Conservation (phyloP, 2,888 invertebrate genomes). For the Spatulosminthurus flaviceps region DNA sequence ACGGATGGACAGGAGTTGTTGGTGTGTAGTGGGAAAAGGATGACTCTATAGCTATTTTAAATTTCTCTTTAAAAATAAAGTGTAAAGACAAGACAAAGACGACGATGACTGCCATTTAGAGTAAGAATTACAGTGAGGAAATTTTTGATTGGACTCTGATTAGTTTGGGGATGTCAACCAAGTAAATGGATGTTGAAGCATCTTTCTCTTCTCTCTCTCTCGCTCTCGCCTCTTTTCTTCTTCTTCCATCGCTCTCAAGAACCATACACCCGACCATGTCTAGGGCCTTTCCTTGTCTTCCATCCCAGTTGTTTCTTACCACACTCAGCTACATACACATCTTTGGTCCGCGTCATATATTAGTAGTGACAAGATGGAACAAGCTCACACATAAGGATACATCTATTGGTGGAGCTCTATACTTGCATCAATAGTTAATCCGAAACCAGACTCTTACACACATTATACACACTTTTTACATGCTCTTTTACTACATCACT, state of each 20-base stretch:
- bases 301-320: neutral
- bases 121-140: constrained; percentile 37
- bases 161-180: constrained; percentile 57
- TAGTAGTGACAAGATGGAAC: constrained; percentile 36
- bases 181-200: constrained; percentile 56
- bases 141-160: constrained; percentile 58
- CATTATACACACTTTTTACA: neutral
- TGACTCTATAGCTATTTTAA: constrained; percentile 4
- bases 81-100: constrained; percentile 14
- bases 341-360: constrained; percentile 40
- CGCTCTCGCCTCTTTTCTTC: neutral
- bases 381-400: constrained; percentile 1
- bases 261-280: neutral
- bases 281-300: neutral
- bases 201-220: constrained; percentile 27
- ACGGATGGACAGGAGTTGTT: neutral
- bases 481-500: no score
- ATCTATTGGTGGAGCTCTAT: neutral
- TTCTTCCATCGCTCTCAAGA: neutral
- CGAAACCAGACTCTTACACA: constrained; percentile 16
- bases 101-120: constrained; percentile 38
- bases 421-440: constrained; percentile 25
- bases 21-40: neutral
- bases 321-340: neutral
- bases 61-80: constrained; percentile 2